Conservation (phyloP, 1,140 invertebrate species). For the Solen grandis region DNA sequence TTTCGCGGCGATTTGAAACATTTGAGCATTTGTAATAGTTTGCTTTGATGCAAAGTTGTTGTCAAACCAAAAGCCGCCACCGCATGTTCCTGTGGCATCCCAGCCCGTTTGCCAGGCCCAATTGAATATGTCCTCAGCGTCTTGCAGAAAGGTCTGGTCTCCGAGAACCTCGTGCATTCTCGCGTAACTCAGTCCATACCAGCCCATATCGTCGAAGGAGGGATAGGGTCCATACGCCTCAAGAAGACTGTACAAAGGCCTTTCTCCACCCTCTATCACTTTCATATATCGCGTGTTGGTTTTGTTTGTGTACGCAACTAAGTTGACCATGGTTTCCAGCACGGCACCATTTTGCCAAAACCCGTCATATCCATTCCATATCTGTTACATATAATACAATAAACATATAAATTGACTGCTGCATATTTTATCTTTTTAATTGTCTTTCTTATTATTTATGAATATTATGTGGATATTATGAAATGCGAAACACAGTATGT, state of each 20-base stretch:
- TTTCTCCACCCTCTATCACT: constrained; percentile 34
- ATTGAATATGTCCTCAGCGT: constrained; percentile 57
- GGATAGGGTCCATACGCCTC: constrained; percentile 68
- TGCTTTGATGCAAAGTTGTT: constrained; percentile 55
- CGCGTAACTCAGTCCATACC: constrained; percentile 61
- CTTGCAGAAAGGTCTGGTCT: constrained; percentile 49
- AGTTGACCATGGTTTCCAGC: constrained; percentile 61
- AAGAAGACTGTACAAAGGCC: constrained; percentile 56
- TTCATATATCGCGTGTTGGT: constrained; percentile 56
- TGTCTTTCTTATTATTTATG: neutral
- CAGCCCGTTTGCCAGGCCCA: constrained; percentile 68
- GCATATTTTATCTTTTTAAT: too few relatives aligned
- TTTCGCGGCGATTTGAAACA: constrained; percentile 54
- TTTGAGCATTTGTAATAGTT: constrained; percentile 63
- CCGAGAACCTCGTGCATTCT: constrained; percentile 61
- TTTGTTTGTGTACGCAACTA: constrained; percentile 57
- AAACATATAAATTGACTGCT: too few relatives aligned
- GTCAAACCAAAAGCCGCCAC: constrained; percentile 65
- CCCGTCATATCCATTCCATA: constrained; percentile 69
- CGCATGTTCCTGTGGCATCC: constrained; percentile 54
- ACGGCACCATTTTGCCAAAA: constrained; percentile 69
- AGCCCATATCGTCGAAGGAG: constrained; percentile 68
- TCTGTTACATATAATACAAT: constrained; percentile 44
- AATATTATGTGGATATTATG: too few relatives aligned
- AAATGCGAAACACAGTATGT: too few relatives aligned